A percentile compares a stretch with the other conserved stretches of the same genome.
Conservation (phyloP, 1,140 invertebrate genomes). For the Phymorhynchus buccinoides region DNA sequence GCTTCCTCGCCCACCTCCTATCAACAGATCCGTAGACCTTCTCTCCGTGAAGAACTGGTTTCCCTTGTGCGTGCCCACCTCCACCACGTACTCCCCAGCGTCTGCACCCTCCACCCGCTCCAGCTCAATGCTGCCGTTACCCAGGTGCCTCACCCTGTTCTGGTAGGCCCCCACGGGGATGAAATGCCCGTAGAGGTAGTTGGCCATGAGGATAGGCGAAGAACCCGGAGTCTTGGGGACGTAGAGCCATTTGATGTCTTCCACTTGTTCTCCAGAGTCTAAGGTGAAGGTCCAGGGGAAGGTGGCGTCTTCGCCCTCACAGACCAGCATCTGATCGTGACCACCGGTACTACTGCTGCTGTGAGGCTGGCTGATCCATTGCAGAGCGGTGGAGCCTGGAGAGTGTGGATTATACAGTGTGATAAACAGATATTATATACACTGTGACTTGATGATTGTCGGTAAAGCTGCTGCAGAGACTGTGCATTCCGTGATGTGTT, state of each 20-base stretch:
- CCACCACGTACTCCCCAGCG: not conserved
- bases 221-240: not conserved
- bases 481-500: too few species aligned
- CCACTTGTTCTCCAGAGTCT: not conserved
- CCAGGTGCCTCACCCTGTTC: not conserved
- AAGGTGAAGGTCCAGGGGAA: not conserved
- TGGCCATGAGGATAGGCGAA: not conserved
- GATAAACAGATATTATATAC: too few species aligned
- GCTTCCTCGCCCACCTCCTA: not conserved
- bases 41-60: not conserved
- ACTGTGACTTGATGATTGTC: too few species aligned
- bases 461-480: too few species aligned
- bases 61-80: not conserved
- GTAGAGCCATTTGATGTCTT: not conserved
- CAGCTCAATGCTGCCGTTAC: not conserved
- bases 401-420: too few species aligned
- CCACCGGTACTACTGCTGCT: not conserved
- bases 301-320: not conserved
- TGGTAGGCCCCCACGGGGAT: not conserved
- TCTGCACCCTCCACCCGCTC: not conserved
- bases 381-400: not conserved
- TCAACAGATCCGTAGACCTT: not conserved
- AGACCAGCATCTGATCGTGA: not conserved
- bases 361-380: not conserved
- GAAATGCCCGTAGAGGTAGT: not conserved